Base-by-base conservation (phyloP, 2,888 invertebrate species). In the Caenorhabditis afra region DNA sequence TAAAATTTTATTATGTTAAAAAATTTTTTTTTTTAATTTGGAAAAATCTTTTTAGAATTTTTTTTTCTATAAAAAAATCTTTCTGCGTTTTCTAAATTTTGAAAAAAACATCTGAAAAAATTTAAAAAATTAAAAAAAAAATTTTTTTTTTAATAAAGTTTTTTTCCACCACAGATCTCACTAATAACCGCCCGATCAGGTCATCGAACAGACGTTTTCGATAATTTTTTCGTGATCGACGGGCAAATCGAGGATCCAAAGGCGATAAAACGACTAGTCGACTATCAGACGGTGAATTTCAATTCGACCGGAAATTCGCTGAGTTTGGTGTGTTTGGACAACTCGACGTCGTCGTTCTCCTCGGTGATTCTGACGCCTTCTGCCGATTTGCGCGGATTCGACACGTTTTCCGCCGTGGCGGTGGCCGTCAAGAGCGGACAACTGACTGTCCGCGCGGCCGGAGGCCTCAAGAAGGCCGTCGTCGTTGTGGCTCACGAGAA, bases 81-180 rank as follows among this genome's bases (percentile, higher is more conserved):
- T 47, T 44, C n/a, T 8, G 5, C 44, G 4, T 5, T 47, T 16
- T 47, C 7, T 18, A 47, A 14, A 3, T 47, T 47, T 16, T 47
- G 16, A 16, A 47, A 8, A n/a, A n/a, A 7, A 11, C 11, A 11
- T 44, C 11, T n/a, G n/a, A n/a, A n/a, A 29, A 29, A 29, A 29
- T 29, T 44, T 44, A n/a, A 12, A 44, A 44, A 44, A 3, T 11
- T 7, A 44, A 10, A 44, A 44, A 44, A 44, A n/a, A n/a, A n/a
- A n/a, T 44, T 44, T 12, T 39, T 12, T 39, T 12, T 39, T 7
- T 39, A 3, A n/a, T 11, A n/a, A 12, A n/a, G 14, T 39, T 7
- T 39, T n/a, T n/a, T n/a, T n/a, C n/a, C n/a, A n/a, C n/a, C 50
- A 16, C 59, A 77, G 77, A 70, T 77, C 12, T n/a, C 50, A 5